A percentile compares a stretch with the other conserved stretches of the same genome.
phyloP scores from a whole-genome alignment of 2,797 vertebrate genomes.

The Eulemur mongoz region DNA sequence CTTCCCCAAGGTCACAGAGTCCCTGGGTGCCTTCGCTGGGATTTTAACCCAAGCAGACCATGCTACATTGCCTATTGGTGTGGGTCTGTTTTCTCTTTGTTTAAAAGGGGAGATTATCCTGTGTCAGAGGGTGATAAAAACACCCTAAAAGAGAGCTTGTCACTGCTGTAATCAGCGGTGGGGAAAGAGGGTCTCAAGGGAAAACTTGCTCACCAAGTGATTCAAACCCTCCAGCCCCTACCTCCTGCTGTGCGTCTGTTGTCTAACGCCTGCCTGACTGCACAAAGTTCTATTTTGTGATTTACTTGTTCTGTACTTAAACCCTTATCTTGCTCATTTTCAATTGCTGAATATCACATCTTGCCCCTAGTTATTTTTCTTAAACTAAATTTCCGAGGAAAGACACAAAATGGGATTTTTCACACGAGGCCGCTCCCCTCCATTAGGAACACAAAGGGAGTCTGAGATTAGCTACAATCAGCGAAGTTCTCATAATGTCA shows the following conservation, averaged over 20 bases:
- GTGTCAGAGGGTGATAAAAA: not conserved
- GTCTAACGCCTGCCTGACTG: not conserved
- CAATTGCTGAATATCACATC: conserved; percentile 33
- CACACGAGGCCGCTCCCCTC: conserved; percentile 1
- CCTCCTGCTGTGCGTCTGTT: not conserved
- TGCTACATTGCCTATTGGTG: fast-evolving
- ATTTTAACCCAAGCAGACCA: not conserved
- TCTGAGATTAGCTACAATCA: conserved; percentile 63
- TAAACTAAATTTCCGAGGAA: conserved; percentile 66
- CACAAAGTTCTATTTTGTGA: not conserved
- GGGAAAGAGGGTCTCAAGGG: not conserved
- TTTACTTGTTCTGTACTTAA: not conserved
- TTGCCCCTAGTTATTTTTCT: conserved; percentile 52
- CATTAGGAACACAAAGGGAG: conserved; percentile 62
- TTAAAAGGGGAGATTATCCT: not conserved
- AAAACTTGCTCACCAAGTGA: not conserved
- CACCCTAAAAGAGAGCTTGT: not conserved
- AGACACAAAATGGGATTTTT: conserved; percentile 63
- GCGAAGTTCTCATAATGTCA: not conserved
- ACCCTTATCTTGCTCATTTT: conserved; percentile 63
- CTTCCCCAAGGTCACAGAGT: not conserved
- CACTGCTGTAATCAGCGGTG: not conserved
- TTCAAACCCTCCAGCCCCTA: not conserved
- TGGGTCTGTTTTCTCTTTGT: not conserved
- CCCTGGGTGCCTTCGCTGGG: not conserved